Percentiles rank a stretch among this genome's conserved stretches.
Conservation (phyloP, 2,113 vertebrate genomes). For the Crocuta crocuta region DNA sequence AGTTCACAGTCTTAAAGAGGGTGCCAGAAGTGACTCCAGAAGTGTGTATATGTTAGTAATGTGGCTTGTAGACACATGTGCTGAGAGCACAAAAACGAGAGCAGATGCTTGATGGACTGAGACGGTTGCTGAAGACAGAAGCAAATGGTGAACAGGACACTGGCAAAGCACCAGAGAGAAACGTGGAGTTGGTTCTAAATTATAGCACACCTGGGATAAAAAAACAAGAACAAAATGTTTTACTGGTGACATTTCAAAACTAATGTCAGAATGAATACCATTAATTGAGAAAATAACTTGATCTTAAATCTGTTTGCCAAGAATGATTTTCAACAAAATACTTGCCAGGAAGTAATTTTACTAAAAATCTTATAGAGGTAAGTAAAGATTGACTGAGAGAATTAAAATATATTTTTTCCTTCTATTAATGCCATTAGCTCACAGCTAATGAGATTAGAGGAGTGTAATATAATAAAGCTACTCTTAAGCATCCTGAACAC, state of each 20-base stretch:
- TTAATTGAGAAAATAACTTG: constrained; percentile 35
- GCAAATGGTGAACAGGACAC: not conserved
- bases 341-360: not conserved
- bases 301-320: not conserved
- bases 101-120: not conserved
- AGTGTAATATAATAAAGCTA: not conserved
- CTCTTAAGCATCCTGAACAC: not conserved
- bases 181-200: not conserved
- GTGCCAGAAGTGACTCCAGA: not conserved
- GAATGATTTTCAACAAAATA: constrained; percentile 15
- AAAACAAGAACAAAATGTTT: not conserved
- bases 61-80: not conserved
- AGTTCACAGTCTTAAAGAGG: not conserved
- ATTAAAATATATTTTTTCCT: not conserved
- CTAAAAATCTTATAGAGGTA: not conserved
- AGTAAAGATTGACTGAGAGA: not conserved
- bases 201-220: not conserved
- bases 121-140: not conserved
- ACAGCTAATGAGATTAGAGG: constrained; percentile 18
- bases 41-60: not conserved
- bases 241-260: not conserved
- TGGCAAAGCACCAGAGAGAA: not conserved
- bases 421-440: not conserved
- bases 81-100: not conserved
- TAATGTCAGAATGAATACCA: not conserved